Conservation (phyloP, 2,797 vertebrate species). For the Chiroxiphia lanceolata region DNA sequence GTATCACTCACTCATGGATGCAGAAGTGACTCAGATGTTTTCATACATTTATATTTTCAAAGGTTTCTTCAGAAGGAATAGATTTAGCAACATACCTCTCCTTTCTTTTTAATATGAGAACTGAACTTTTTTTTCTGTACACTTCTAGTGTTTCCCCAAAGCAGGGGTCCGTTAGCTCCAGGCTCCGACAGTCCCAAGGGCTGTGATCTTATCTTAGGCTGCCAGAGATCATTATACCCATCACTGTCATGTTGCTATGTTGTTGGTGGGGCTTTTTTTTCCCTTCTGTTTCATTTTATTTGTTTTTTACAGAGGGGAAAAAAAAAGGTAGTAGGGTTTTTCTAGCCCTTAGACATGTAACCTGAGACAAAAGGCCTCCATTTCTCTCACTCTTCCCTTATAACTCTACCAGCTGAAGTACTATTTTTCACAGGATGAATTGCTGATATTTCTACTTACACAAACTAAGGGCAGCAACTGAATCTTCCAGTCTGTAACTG, state of each 20-base stretch:
- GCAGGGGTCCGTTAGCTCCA: conserved; percentile 38
- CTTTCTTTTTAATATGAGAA: conserved; percentile 28
- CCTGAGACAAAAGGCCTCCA: neutral
- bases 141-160: conserved; percentile 47
- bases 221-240: conserved; percentile 54
- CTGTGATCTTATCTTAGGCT: conserved; percentile 54
- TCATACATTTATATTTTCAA: conserved; percentile 18
- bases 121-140: neutral
- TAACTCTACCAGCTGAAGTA: neutral
- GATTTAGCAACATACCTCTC: conserved; percentile 2
- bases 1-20: neutral
- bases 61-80: conserved; percentile 39
- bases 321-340: neutral
- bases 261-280: neutral
- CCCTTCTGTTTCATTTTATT: conserved; percentile 29
- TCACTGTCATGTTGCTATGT: conserved; percentile 50
- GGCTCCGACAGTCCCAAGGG: conserved; percentile 41
- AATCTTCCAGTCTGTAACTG: neutral
- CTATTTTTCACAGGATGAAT: conserved; percentile 2
- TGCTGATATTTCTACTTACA: neutral
- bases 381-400: conserved; percentile 3
- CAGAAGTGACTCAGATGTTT: conserved; percentile 10
- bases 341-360: conserved; percentile 32
- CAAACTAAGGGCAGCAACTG: neutral
- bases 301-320: neutral